Evolutionary conservation across 2,113 vertebrate genomes (phyloP).

Genomic region (Donacobius atricapilla): DNA sequence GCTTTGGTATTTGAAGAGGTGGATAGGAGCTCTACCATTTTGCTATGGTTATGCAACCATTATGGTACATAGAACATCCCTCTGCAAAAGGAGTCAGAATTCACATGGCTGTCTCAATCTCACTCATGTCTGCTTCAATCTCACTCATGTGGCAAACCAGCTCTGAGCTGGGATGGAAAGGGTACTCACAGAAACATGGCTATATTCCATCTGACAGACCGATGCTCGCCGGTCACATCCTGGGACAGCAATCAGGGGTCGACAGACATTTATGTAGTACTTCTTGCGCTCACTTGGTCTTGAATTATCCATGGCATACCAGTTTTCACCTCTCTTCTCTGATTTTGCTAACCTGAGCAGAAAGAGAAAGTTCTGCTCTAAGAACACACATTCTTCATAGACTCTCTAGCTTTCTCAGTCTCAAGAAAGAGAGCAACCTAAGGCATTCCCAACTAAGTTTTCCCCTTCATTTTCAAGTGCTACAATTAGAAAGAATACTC

Average conservation of each 20-base stretch:
- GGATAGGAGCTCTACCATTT: not conserved
- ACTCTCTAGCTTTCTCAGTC: not conserved
- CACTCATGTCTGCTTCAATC: not conserved
- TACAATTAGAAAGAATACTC: not conserved
- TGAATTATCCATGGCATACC: conserved; percentile 80
- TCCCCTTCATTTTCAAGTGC: not conserved
- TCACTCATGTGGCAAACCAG: not conserved
- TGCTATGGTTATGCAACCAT: not conserved
- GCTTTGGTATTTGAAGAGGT: not conserved
- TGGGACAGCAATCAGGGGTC: conserved; percentile 77
- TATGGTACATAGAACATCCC: not conserved
- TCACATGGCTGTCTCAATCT: not conserved
- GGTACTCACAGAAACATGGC: conserved; percentile 46
- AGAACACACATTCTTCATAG: not conserved
- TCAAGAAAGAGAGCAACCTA: not conserved
- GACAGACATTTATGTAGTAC: conserved; percentile 93
- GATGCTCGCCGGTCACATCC: conserved; percentile 86
- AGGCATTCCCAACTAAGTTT: not conserved
- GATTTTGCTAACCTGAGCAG: conserved; percentile 80
- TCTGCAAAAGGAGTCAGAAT: not conserved
- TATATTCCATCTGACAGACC: conserved; percentile 84
- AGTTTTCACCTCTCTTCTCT: conserved; percentile 76
- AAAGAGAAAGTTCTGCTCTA: not conserved
- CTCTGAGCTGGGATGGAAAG: not conserved
- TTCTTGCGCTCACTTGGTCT: conserved; percentile 66